Evolutionary conservation across 2,888 invertebrate genomes (phyloP), one percentile per base, ranked within the genome.

Genomic region (Drosophila mettleri): DNA sequence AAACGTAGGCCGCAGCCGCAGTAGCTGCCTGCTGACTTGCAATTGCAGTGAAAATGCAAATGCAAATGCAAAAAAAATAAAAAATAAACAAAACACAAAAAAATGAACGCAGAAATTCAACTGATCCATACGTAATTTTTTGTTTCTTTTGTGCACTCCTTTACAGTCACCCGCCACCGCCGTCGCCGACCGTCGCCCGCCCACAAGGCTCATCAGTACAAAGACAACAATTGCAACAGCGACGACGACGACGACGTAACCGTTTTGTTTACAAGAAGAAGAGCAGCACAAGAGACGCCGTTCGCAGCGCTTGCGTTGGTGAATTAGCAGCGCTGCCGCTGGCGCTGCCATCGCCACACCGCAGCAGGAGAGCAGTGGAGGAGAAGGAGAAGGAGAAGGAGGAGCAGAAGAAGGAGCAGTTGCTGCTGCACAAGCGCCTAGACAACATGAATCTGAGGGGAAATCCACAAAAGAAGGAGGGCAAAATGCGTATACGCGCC

Each of bases 401-500:
- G 88, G 89, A 90, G 81, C 89, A 90, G 88, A n/a, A n/a, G 89
- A 90, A 90, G 88, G 89, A 90, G 81, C 89, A 90, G 88, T n/a
- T n/a, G n/a, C n/a, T 91, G 89, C 74, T n/a, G n/a, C 84, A 89
- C 74, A 39, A 58, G 54, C 90, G 88, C 64, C 75, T 90, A 68
- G 80, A 87, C 67, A 91, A 81, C 53, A 92, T 92, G 92, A 92
- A 90, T 89, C 69, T 90, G 71, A 86, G 92, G 80, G 91, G 91
- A 77, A 90, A 95, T 89, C 94, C 96, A 93, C 95, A 96, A 89
- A 97, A 97, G 93, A 97, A 97, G 93, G 97, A 97, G 94, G 96
- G 96, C 94, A 98, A 98, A 94, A 98, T 98, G 98, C 95, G 99
- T 92, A 99, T 99, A 92, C 95, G 98, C 93, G 98, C 98, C 86